Base-by-base conservation (phyloP, 2,888 invertebrate species). In the Tenthredo livida region DNA sequence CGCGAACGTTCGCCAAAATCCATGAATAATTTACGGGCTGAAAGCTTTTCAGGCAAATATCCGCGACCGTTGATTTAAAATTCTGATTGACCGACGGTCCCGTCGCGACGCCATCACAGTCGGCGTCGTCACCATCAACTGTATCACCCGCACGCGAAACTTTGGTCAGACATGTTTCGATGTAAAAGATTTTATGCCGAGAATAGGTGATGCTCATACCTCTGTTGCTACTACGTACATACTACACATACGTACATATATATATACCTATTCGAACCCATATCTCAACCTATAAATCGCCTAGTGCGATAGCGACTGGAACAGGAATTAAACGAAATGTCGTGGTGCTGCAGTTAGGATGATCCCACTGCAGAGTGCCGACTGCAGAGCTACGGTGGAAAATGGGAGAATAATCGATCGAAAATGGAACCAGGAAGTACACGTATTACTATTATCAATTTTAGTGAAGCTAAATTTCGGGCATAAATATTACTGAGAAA, bases 21-120 rank as follows among this genome's bases (percentile, higher is more conserved):
- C 89, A 91, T 91, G 91, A 91, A 92, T 92, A 91, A 91, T 91
- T 91, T 91, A 91, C 87, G 86, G 87, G 40, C 88, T 88, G 88
- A 90, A 89, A 91, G 91, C 91, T 91, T 91, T 91, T 90, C 89
- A 88, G 87, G 87, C 89, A 89, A 90, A 91, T 89, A 90, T 88
- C 84, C 86, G 87, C 75, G 87, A 84, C 83, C 86, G 86, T 86
- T 85, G 89, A 91, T 92, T 91, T 90, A 89, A 91, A 92, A 92
- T 92, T 91, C 91, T 89, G 89, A 92, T 91, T 91, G 89, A 90
- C 86, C 89, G 85, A 77, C 67, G 47, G 70, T 17, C 85, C 47
- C 75, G 75, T 50, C 40, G 29, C 75, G 75, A 50, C 25, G 29
- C 77, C 77, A 65, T 84, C 75, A 65, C 43, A 25, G 84, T 54